A percentile compares a stretch with the other conserved stretches of the same genome.
Conservation (phyloP, 2,797 vertebrate species). For the Carduelis carduelis region DNA sequence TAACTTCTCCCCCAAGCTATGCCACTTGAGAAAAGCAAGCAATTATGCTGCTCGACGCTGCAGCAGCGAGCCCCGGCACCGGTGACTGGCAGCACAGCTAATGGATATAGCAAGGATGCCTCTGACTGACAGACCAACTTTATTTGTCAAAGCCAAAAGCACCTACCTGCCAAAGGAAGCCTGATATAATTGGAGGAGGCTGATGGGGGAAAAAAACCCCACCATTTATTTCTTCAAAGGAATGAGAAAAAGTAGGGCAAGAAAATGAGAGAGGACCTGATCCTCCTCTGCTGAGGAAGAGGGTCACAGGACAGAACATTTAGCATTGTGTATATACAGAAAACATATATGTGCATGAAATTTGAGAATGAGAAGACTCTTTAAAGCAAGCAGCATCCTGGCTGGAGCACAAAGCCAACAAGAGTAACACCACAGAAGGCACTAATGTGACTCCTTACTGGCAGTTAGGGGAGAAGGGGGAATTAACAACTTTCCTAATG, state of each 20-base stretch:
- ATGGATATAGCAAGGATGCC: not conserved
- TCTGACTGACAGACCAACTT: slow-evolving; percentile 2
- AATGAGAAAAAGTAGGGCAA: not conserved
- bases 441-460: not conserved
- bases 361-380: not conserved
- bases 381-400: not conserved
- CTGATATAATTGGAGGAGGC: not conserved
- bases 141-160: slow-evolving; percentile 15
- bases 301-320: not conserved
- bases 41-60: not conserved
- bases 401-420: not conserved
- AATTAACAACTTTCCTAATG: not conserved
- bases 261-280: not conserved
- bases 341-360: not conserved
- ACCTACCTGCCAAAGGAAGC: not conserved
- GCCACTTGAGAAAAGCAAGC: slow-evolving; percentile 6
- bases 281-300: not conserved
- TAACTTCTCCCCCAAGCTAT: slow-evolving; percentile 21
- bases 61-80: accelerated
- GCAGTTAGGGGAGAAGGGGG: not conserved
- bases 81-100: slow-evolving; percentile 25
- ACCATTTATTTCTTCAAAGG: not conserved
- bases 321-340: not conserved
- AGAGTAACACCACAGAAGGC: not conserved
- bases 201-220: not conserved